These are phyloP conservation scores for Perognathus longimembris DNA, from an alignment of 2,113 vertebrate genomes.

Conservation along the genomic window DNA sequence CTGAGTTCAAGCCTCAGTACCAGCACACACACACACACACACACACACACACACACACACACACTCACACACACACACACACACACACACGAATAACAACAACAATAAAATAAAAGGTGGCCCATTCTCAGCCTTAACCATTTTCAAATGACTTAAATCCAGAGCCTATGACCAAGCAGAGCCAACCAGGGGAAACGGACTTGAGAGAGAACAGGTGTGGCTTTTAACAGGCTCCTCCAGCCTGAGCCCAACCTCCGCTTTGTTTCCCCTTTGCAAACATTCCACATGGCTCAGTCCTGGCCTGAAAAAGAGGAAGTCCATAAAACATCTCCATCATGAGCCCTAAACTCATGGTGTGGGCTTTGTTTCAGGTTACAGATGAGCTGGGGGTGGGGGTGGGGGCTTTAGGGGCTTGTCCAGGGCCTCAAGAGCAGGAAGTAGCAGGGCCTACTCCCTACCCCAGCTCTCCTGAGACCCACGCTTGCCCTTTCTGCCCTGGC, in stretches of 20 bases:
- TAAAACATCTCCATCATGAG: no score
- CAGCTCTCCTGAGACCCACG: background rate
- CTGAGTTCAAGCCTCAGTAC: no score
- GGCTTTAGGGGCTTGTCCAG: background rate
- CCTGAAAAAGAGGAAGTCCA: no score
- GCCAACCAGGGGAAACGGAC: background rate
- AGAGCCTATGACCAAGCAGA: background rate
- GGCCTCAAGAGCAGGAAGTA: background rate
- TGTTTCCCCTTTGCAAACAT: no score
- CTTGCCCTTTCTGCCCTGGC: background rate
- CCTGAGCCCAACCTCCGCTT: background rate
- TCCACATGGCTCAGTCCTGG: background rate
- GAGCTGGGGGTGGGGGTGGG: background rate
- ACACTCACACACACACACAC: no score
- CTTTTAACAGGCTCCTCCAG: background rate
- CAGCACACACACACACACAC: no score
- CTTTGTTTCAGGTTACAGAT: background rate
- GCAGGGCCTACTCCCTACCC: background rate
- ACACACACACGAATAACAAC: no score
- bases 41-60: no score
- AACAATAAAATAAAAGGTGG: background rate
- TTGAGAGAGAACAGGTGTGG: background rate
- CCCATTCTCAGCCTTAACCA: background rate
- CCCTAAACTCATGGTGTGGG: background rate
- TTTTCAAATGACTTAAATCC: conserved; percentile 5